Evolutionary conservation across 2,888 invertebrate species (phyloP), one percentile per base, ranked within the genome.

Genomic region (Podotricha telesiphe): DNA sequence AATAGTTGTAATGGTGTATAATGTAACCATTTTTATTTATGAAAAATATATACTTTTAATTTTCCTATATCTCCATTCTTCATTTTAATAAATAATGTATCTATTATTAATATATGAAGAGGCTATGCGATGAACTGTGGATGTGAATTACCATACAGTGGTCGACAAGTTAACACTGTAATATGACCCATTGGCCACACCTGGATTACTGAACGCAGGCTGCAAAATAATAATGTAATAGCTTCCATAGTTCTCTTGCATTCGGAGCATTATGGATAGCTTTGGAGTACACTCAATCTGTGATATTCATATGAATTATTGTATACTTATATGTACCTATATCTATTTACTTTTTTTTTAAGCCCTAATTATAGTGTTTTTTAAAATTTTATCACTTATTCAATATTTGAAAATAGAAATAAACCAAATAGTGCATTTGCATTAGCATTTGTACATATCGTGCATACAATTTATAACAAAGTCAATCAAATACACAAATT

Each of bases 401-500:
- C 15, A 51, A n/a, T 51, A 53, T 4, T 1, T 28, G 1, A 28
- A 28, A 53, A 28, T 28, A 53, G n/a, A 53, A 28, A 53, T 22
- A 15, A 22, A 51, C 22, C 7, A 53, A 28, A 28, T 53, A 53
- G 22, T 28, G 15, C n/a, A 15, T 58, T 22, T 28, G 15, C n/a
- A 15, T 58, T 58, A 42, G 1, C 13, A 58, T 22, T 58, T 20
- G 58, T 42, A 20, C 42, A 58, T 53, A 42, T 4, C 58, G 15
- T 58, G 40, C 15, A 58, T 8, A 37, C 37, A 19, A 58, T 51
- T 28, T 51, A 19, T 58, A 58, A 58, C 58, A 42, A 58, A 42
- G 58, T 58, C 58, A 42, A 58, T 58, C 58, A 58, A 58, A 58
- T 58, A 42, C 58, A 58, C 58, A 22, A 58, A 58, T 58, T 58